Percentiles rank a stretch among this genome's conserved stretches.
Evolutionary conservation across 37 sponge, comb jelly and placozoan species (phyloP).

Genomic region (Beroe ovata): DNA sequence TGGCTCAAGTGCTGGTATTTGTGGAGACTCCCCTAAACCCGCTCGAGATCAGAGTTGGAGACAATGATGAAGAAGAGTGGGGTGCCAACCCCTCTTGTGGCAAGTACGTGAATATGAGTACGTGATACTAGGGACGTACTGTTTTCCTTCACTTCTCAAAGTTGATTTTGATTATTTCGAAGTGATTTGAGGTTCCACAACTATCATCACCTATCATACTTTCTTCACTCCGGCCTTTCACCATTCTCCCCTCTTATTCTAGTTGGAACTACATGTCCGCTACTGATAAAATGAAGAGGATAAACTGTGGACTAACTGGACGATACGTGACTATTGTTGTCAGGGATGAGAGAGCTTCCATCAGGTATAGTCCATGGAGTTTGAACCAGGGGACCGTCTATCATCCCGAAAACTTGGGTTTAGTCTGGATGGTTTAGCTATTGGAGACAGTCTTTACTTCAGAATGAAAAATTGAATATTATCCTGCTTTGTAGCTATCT

Average conservation of each 20-base stretch:
- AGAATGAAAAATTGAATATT: no score
- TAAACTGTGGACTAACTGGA: slow-evolving; percentile 44
- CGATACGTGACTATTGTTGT: slow-evolving; percentile 15
- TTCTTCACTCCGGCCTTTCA: not conserved
- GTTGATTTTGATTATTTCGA: not conserved
- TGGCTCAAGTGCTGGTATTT: slow-evolving; percentile 33
- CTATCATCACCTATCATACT: not conserved
- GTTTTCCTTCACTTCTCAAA: no score
- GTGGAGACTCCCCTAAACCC: not conserved
- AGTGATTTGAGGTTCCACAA: not conserved
- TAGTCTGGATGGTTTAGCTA: no score
- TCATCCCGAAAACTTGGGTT: no score
- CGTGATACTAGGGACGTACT: no score
- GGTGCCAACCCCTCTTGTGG: slow-evolving; percentile 47
- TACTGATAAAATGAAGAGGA: not conserved
- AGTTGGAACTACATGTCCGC: slow-evolving; percentile 40
- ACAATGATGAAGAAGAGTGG: not conserved
- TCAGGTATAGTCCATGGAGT: no score
- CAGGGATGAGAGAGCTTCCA: slow-evolving; percentile 5
- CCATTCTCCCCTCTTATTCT: not conserved
- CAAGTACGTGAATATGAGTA: slow-evolving; percentile 7
- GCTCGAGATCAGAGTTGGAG: slow-evolving; percentile 16
- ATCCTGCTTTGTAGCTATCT: no score
- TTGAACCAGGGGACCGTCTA: no score
- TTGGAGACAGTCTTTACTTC: no score